Conservation (phyloP, 2,888 invertebrate genomes). For the Archips xylosteana region DNA sequence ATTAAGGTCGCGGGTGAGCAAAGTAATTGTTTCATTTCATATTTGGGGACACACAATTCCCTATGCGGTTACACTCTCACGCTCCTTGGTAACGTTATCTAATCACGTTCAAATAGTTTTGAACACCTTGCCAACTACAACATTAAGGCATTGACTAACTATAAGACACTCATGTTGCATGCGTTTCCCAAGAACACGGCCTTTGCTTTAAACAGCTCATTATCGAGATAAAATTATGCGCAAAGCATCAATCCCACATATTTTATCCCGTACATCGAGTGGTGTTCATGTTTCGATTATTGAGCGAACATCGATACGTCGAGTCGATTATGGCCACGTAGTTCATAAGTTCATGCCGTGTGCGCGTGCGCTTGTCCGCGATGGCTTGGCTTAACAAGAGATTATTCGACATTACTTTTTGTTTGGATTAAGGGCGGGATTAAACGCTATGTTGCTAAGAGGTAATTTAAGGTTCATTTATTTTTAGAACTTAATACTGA, state of each 20-base stretch:
- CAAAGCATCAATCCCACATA: conserved; percentile 35
- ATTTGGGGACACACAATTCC: no score
- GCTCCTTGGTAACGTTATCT: no score
- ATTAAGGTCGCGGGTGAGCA: no score
- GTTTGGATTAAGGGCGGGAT: conserved; percentile 54
- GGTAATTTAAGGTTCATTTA: not conserved
- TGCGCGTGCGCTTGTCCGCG: conserved; percentile 50
- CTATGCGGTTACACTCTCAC: no score
- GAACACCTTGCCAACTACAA: not conserved
- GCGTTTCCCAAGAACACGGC: not conserved
- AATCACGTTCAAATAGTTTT: no score
- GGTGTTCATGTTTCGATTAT: conserved; percentile 71
- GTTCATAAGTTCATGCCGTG: conserved; percentile 60
- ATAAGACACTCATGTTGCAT: not conserved
- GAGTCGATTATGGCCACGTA: conserved; percentile 73
- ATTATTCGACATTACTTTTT: conserved; percentile 65
- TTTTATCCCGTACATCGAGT: conserved; percentile 49
- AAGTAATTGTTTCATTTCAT: no score
- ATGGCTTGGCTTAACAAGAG: conserved; percentile 62
- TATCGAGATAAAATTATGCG: conserved; percentile 15
- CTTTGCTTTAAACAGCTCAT: conserved; percentile 5
- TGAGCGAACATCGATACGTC: conserved; percentile 76
- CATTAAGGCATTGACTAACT: not conserved
- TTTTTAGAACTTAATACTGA: no score
- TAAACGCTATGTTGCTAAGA: conserved; percentile 52